Evolutionary conservation across 2,113 vertebrate species (phyloP), one percentile per base, ranked within the genome.

Genomic region (Oreochromis tanganicae): DNA sequence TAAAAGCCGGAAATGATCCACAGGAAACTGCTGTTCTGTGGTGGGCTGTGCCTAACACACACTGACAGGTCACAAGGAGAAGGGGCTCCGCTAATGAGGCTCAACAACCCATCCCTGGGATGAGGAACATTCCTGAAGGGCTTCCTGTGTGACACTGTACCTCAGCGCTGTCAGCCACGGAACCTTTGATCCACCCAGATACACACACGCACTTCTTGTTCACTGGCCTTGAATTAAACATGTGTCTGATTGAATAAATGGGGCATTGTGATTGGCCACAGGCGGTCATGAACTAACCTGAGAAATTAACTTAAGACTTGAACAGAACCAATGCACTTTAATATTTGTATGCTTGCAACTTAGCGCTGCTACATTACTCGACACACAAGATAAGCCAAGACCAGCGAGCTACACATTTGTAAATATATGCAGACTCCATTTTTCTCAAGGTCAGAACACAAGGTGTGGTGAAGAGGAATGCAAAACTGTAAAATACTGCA

Each of bases 11-110:
- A 97, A 94, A 94, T 90, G 93, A 94, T 96, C 96, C 96, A 95
- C 96, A 96, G 97, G 96, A 97, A 91, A 96, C 95, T 85, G 97
- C 95, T 90, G 3, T 95, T 96, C 96, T 95, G 97, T 97, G 96
- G 96, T 95, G 93, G 95, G 93, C 96, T 96, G 96, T 96, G 92
- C 94, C 96, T 97, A 96, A 98, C 95, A 85, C 61, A 93, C 96
- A 95, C 96, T 97, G 98, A 98, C 80, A 95, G 93, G 96, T 96
- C 95, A 95, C 96, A 97, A 97, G 95, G 91, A 91, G 94, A 92
- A 92, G 96, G 97, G 97, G 97, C 96, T 92, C 94, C 73, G 88
- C 95, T 97, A 97, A 97, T 96, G 96, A 97, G 96, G 97, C 89
- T 94, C 91, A 91, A 87, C 87, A 94, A 94, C 93, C 95, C 95